Conservation (phyloP, 1,140 invertebrate genomes). For the Achroia grisella region DNA sequence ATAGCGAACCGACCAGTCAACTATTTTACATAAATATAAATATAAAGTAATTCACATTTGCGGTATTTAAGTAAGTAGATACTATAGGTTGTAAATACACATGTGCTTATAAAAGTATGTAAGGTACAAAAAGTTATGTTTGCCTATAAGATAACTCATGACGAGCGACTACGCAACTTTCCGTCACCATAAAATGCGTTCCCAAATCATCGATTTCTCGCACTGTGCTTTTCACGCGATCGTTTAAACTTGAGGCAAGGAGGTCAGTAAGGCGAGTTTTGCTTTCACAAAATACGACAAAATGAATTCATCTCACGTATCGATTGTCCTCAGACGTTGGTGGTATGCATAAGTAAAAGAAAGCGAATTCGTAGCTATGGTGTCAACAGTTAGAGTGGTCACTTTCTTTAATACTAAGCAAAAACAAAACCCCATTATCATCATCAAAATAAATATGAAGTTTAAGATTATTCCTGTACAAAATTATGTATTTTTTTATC, state of each 20-base stretch:
- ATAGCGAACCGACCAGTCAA: too few relatives aligned
- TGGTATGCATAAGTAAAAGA: slow-evolving; percentile 66
- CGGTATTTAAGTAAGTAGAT: too few relatives aligned
- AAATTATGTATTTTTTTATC: too few relatives aligned
- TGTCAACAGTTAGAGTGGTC: slow-evolving; percentile 13
- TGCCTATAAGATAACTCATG: not conserved
- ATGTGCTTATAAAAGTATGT: too few relatives aligned
- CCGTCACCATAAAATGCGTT: slow-evolving; percentile 51
- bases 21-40: too few relatives aligned
- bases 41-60: too few relatives aligned
- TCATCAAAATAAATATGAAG: too few relatives aligned
- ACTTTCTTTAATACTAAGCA: slow-evolving; percentile 19
- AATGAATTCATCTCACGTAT: slow-evolving; percentile 73
- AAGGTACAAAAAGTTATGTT: too few relatives aligned
- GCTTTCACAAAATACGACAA: slow-evolving; percentile 72
- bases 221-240: slow-evolving; percentile 65
- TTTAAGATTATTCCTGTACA: too few relatives aligned
- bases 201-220: slow-evolving; percentile 65
- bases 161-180: slow-evolving; percentile 25
- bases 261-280: slow-evolving; percentile 65
- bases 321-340: slow-evolving; percentile 61
- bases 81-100: too few relatives aligned
- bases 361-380: slow-evolving; percentile 56
- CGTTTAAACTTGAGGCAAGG: slow-evolving; percentile 56
- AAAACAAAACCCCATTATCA: too few relatives aligned